These are phyloP conservation scores for Apolygus lucorum DNA, from an alignment of 1,140 invertebrate genomes.

Conservation along the genomic window DNA sequence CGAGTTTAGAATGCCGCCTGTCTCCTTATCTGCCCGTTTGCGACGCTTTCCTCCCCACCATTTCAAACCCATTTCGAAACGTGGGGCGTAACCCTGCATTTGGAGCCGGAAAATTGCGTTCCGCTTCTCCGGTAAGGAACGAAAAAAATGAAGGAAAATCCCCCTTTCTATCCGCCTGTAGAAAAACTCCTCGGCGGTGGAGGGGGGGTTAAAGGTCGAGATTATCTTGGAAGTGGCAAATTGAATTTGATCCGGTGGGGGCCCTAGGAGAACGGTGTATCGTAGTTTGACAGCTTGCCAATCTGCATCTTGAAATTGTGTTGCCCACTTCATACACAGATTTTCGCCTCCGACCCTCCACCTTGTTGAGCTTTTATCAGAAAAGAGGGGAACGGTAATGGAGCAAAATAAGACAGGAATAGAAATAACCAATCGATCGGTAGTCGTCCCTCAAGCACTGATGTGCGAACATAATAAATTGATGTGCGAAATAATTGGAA, in stretches of 20 bases:
- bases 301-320: slow-evolving; percentile 11
- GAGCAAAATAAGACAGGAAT: not conserved
- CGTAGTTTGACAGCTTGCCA: slow-evolving; percentile 16
- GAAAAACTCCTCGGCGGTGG: not conserved
- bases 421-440: no score
- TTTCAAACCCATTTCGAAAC: not conserved
- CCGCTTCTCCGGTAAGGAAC: not conserved
- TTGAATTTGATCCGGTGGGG: slow-evolving; percentile 10
- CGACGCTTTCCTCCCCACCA: not conserved
- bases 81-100: not conserved
- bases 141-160: not conserved
- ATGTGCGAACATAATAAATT: no score
- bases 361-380: not conserved
- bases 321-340: slow-evolving; percentile 16
- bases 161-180: not conserved
- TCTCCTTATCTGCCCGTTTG: not conserved
- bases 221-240: slow-evolving; percentile 14
- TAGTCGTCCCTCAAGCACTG: no score
- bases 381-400: not conserved
- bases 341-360: not conserved
- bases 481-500: no score
- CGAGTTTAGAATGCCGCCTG: not conserved
- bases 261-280: not conserved
- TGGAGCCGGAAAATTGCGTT: slow-evolving; percentile 12
- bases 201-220: not conserved